These are phyloP conservation scores for Priocnemis perturbator DNA, from an alignment of 2,888 invertebrate genomes.

Conservation along the genomic window DNA sequence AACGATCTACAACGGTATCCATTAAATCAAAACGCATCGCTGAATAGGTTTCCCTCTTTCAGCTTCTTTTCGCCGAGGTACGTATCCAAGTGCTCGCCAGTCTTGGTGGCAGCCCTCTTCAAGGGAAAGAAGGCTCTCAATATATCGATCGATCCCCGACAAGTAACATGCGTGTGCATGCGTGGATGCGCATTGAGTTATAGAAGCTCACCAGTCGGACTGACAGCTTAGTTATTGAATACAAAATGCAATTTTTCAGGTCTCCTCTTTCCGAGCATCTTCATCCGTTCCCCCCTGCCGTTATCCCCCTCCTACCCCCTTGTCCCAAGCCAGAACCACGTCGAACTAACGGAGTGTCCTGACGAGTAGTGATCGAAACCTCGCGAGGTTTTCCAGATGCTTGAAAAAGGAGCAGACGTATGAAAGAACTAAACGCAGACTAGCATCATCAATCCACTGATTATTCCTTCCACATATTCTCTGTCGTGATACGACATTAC, in stretches of 20 bases:
- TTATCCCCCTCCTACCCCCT: conserved; percentile 22
- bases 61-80: too few relatives aligned
- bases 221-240: conserved; percentile 69
- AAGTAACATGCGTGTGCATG: conserved; percentile 33
- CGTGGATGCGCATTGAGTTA: conserved; percentile 60
- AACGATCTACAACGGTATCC: too few relatives aligned
- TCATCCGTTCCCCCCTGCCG: too few relatives aligned
- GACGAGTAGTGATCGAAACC: conserved; percentile 47
- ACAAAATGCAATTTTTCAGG: conserved; percentile 67
- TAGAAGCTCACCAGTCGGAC: conserved; percentile 53
- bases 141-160: conserved; percentile 50
- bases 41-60: too few relatives aligned
- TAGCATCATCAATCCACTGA: neutral
- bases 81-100: too few relatives aligned
- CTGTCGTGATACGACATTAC: too few relatives aligned
- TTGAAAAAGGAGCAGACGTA: conserved; percentile 15
- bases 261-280: conserved; percentile 32
- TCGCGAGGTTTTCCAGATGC: conserved; percentile 40
- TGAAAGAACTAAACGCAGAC: neutral
- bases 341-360: conserved; percentile 32
- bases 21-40: too few relatives aligned
- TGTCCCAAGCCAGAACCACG: conserved; percentile 12
- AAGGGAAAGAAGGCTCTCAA: conserved; percentile 9
- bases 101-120: too few relatives aligned
- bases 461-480: neutral